These are phyloP conservation scores for Nomada fucata DNA, from an alignment of 2,888 invertebrate genomes.

Conservation along the genomic window DNA sequence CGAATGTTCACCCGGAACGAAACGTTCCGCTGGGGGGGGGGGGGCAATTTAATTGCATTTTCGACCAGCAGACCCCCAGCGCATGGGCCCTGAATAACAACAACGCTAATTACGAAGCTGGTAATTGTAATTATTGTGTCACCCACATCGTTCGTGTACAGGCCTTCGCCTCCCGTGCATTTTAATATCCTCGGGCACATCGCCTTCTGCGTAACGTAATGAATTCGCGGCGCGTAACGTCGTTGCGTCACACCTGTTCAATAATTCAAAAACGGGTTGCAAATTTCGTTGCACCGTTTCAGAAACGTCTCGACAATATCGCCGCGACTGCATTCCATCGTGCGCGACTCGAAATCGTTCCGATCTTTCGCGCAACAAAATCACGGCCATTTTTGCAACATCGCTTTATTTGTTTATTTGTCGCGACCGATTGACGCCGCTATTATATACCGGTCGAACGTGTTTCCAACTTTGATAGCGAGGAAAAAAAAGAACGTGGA, in stretches of 20 bases:
- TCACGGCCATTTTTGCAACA: too few relatives aligned
- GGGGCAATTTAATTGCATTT: conserved; percentile 8
- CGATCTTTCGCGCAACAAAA: too few relatives aligned
- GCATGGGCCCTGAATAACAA: conserved; percentile 9
- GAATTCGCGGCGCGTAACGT: conserved; percentile 24
- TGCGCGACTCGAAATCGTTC: not conserved
- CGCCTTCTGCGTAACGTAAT: conserved; percentile 26
- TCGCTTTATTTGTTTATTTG: too few relatives aligned
- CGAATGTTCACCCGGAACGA: not conserved
- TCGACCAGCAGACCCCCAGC: conserved; percentile 2
- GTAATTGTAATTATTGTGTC: conserved; percentile 50
- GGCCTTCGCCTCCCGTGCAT: conserved; percentile 15
- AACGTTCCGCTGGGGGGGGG: too few relatives aligned
- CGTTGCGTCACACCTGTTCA: conserved; percentile 45
- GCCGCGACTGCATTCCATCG: not conserved
- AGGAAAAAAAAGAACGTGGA: too few relatives aligned
- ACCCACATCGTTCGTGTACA: conserved; percentile 22
- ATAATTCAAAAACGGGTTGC: conserved; percentile 42
- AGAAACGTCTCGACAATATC: not conserved
- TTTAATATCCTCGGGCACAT: conserved; percentile 27
- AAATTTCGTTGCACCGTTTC: conserved; percentile 21
- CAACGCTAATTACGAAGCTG: conserved; percentile 28
- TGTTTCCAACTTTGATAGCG: too few relatives aligned
- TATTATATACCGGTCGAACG: too few relatives aligned
- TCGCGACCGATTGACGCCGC: too few relatives aligned